Evolutionary conservation across 2,797 vertebrate species (phyloP).

Genomic region (Danio kyathit): DNA sequence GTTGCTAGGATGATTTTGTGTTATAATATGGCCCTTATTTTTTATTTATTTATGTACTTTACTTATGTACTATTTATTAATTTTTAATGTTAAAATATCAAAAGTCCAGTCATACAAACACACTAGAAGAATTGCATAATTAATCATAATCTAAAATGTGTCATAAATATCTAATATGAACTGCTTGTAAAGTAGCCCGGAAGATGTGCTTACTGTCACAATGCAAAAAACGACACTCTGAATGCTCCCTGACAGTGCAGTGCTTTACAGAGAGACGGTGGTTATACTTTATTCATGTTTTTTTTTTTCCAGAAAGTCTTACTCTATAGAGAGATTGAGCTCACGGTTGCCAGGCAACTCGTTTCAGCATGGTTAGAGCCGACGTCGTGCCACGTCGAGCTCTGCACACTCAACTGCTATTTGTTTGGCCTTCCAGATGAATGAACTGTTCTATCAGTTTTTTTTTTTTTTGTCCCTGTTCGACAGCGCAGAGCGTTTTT

Average conservation of each 20-base stretch:
- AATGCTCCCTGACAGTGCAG: not conserved
- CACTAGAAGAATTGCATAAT: too few relatives aligned
- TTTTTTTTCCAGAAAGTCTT: constrained; percentile 1
- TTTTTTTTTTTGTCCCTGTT: not conserved
- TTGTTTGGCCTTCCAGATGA: constrained; percentile 49
- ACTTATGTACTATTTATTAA: too few relatives aligned
- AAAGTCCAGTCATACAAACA: not conserved
- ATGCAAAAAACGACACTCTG: not conserved
- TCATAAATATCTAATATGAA: not conserved
- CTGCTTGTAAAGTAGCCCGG: not conserved
- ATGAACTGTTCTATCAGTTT: constrained; percentile 47
- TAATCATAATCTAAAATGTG: not conserved
- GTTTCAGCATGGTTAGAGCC: constrained; percentile 54
- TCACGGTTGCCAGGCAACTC: constrained; percentile 62
- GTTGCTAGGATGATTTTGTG: too few relatives aligned
- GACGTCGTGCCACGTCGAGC: constrained; percentile 39
- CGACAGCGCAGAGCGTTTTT: constrained; percentile 19
- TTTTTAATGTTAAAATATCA: too few relatives aligned
- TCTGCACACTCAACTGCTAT: constrained; percentile 41
- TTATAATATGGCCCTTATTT: too few relatives aligned
- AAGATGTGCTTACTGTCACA: not conserved
- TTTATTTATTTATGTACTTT: too few relatives aligned
- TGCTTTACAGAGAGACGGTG: constrained; percentile 7
- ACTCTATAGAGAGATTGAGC: constrained; percentile 11
- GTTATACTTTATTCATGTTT: constrained; percentile 14